phyloP scores from a whole-genome alignment of 2,888 invertebrate genomes.

The Aelia acuminata region DNA sequence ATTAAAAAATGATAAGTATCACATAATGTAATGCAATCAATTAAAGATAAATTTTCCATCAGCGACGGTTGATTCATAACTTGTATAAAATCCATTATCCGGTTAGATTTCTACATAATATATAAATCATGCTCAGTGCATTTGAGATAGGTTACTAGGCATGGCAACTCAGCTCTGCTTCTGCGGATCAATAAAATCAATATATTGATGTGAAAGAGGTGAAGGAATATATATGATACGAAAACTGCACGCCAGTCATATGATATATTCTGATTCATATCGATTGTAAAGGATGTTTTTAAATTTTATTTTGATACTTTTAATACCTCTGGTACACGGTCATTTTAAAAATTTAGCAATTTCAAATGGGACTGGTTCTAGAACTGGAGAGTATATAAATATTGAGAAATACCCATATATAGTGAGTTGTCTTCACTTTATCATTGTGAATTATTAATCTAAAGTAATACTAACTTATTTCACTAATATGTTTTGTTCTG shows the following conservation, averaged over 20 bases:
- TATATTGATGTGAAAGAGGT: background rate
- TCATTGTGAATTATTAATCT: background rate
- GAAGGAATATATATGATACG: background rate
- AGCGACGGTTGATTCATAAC: background rate
- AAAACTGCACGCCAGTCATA: background rate
- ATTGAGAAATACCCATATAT: conserved; percentile 34
- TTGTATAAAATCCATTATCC: background rate
- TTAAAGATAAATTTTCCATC: background rate
- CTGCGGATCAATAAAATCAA: conserved; percentile 40
- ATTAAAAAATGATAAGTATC: background rate
- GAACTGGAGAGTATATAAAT: conserved; percentile 12
- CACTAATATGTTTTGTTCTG: too few relatives aligned
- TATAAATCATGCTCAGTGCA: background rate
- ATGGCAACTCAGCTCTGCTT: background rate
- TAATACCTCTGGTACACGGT: background rate
- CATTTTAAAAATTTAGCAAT: background rate
- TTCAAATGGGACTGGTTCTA: background rate
- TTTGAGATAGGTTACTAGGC: background rate
- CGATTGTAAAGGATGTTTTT: background rate
- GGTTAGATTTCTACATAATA: background rate
- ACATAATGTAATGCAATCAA: background rate
- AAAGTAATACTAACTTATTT: background rate
- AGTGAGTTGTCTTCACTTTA: background rate
- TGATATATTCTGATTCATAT: background rate
- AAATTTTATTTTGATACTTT: background rate